A percentile compares a stretch with the other conserved stretches of the same genome.
These are phyloP conservation scores for Biston stratarius DNA, from an alignment of 2,888 invertebrate species.

Conservation along the genomic window DNA sequence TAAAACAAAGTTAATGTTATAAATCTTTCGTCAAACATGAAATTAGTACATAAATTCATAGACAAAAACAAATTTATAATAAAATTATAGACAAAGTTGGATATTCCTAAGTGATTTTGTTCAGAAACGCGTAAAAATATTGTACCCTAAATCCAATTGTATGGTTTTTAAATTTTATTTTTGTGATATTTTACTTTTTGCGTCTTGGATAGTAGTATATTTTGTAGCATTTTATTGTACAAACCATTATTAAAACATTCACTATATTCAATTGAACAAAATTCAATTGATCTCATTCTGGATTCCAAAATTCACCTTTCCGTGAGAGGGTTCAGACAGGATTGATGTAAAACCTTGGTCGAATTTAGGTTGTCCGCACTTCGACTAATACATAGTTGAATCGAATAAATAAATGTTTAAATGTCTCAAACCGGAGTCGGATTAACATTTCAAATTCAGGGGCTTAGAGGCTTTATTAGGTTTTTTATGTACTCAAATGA, in stretches of 20 bases:
- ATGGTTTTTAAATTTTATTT: too few relatives aligned
- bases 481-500: conserved; percentile 63
- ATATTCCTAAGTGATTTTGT: conserved; percentile 68
- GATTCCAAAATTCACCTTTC: conserved; percentile 23
- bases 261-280: neutral
- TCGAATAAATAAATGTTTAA: conserved; percentile 71
- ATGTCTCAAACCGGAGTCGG: conserved; percentile 60
- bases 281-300: conserved; percentile 21
- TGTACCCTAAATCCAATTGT: conserved; percentile 47
- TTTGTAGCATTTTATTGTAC: too few relatives aligned
- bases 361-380: conserved; percentile 54
- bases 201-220: too few relatives aligned
- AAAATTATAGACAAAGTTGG: conserved; percentile 73
- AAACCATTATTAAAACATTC: too few relatives aligned
- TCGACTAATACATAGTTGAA: conserved; percentile 52
- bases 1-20: conserved; percentile 45
- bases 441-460: conserved; percentile 75
- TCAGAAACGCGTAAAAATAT: conserved; percentile 47
- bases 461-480: conserved; percentile 67
- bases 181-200: too few relatives aligned
- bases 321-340: conserved; percentile 34
- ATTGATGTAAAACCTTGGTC: conserved; percentile 53
- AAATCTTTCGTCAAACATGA: conserved; percentile 56
- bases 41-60: conserved; percentile 64
- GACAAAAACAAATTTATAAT: conserved; percentile 63